Conservation (phyloP, 2,888 invertebrate genomes). For the Andrena dorsata region DNA sequence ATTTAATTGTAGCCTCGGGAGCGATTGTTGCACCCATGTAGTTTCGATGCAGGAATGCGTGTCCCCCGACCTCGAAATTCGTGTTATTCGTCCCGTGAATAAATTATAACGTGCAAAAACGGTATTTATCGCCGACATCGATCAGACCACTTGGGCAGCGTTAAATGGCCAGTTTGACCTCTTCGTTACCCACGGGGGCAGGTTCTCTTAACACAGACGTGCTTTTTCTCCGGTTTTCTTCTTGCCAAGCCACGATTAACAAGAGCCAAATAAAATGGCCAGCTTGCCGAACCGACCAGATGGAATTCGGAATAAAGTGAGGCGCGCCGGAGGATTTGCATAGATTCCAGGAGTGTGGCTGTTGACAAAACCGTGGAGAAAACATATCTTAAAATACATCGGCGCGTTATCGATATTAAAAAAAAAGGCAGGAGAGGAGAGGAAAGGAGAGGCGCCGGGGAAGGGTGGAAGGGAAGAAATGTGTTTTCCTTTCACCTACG, state of each 20-base stretch:
- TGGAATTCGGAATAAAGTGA: not conserved
- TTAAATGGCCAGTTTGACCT: too few species aligned
- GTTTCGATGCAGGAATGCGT: constrained; percentile 44
- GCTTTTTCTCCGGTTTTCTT: too few species aligned
- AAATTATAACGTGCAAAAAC: not conserved
- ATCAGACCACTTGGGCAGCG: not conserved
- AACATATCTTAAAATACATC: not conserved
- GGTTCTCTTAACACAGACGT: not conserved
- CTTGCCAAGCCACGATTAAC: not conserved
- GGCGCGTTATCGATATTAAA: constrained; percentile 30
- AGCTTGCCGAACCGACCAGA: not conserved
- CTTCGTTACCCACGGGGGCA: too few species aligned
- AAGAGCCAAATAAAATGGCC: not conserved
- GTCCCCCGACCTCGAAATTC: not conserved
- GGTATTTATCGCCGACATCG: not conserved
- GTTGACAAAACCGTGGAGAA: not conserved
- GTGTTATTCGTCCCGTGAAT: not conserved
- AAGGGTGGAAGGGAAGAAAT: constrained; percentile 72
- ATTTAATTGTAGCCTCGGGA: constrained; percentile 42
- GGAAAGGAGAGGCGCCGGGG: not conserved
- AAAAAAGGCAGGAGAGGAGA: not conserved
- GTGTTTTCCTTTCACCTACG: constrained; percentile 82
- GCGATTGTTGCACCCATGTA: constrained; percentile 24
- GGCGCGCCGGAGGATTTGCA: constrained; percentile 24
- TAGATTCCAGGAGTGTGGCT: constrained; percentile 16